Evolutionary conservation across 2,797 vertebrate species (phyloP).

Genomic region (Sebastes glaucus): DNA sequence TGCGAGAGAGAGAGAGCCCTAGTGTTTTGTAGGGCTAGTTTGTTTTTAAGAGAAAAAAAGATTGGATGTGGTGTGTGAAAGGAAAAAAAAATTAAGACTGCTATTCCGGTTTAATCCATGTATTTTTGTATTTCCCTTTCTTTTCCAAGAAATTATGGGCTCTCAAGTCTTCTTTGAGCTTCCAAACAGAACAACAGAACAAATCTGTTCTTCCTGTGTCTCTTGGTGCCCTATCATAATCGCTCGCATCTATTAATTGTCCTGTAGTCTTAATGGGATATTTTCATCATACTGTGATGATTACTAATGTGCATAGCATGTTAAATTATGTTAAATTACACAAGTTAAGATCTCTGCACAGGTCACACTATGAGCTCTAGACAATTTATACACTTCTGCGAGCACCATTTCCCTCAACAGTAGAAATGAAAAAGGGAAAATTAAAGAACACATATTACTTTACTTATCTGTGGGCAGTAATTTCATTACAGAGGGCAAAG

Average conservation of each 20-base stretch:
- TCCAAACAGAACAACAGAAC: neutral
- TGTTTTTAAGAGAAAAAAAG: neutral
- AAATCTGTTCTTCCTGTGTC: neutral
- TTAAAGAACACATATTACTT: slow-evolving; percentile 53
- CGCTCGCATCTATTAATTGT: slow-evolving; percentile 9
- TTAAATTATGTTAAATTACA: slow-evolving; percentile 36
- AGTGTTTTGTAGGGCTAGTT: no score
- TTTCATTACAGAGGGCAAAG: slow-evolving; percentile 66
- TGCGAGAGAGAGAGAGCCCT: no score
- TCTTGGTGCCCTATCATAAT: neutral
- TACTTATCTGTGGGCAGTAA: slow-evolving; percentile 58
- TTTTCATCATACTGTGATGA: slow-evolving; percentile 33
- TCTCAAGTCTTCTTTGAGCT: neutral
- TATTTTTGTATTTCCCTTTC: neutral
- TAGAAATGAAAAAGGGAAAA: neutral
- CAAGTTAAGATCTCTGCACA: slow-evolving; percentile 26
- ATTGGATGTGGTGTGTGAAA: neutral
- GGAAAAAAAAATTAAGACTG: neutral
- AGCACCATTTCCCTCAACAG: slow-evolving; percentile 2
- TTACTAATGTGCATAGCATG: slow-evolving; percentile 20
- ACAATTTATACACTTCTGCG: slow-evolving; percentile 19
- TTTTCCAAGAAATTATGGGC: neutral
- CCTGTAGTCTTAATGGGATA: slow-evolving; percentile 13
- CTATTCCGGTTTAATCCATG: neutral
- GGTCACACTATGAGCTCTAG: slow-evolving; percentile 7